Conservation (phyloP, 2,113 vertebrate genomes). For the Ammodytes marinus region DNA sequence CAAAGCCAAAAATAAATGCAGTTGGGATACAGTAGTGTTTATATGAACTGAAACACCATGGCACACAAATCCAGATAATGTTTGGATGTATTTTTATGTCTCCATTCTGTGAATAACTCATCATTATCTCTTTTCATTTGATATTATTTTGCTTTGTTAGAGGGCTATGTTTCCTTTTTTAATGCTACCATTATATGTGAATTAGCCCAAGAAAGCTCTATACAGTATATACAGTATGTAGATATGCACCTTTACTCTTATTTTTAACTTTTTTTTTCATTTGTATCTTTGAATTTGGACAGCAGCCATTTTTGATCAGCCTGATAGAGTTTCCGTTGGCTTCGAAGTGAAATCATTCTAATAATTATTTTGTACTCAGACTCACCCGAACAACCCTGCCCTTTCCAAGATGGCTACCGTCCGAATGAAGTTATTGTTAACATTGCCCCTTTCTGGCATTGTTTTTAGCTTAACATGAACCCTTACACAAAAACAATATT, state of each 20-base stretch:
- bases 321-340: constrained; percentile 28
- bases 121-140: constrained; percentile 56
- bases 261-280: constrained; percentile 17
- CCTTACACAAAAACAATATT: constrained; percentile 11
- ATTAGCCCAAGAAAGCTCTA: constrained; percentile 93
- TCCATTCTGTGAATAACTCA: constrained; percentile 78
- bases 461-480: constrained; percentile 43
- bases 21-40: constrained; percentile 91
- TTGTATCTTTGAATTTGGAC: constrained; percentile 65
- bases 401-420: constrained; percentile 47
- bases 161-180: constrained; percentile 72
- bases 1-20: constrained; percentile 88
- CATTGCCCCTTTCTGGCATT: constrained; percentile 22
- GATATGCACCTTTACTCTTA: constrained; percentile 90
- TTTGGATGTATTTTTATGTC: constrained; percentile 82
- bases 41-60: constrained; percentile 86
- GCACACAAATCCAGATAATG: constrained; percentile 87
- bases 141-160: constrained; percentile 69
- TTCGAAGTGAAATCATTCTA: constrained; percentile 39
- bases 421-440: constrained; percentile 53
- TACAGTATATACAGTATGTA: constrained; percentile 85
- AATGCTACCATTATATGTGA: constrained; percentile 90
- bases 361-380: constrained; percentile 41
- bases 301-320: constrained; percentile 51
- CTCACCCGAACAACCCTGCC: neutral